A percentile compares a stretch with the other conserved stretches of the same genome.
phyloP scores from a whole-genome alignment of 2,888 invertebrate genomes.

The Eupeodes luniger region DNA sequence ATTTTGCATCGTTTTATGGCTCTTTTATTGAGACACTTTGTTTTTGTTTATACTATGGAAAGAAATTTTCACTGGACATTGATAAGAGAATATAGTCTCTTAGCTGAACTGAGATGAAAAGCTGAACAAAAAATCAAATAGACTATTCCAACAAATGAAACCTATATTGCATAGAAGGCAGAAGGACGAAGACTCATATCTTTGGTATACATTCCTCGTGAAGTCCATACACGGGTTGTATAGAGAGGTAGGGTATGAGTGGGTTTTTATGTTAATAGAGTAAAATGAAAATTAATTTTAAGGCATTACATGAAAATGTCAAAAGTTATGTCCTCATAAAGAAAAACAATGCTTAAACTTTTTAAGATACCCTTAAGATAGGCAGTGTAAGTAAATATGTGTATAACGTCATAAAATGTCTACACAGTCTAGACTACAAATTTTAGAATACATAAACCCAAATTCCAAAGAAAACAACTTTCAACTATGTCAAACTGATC shows the following conservation, averaged over 20 bases:
- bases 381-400: too few species aligned
- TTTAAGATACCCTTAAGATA: too few species aligned
- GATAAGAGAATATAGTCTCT: conserved; percentile 5
- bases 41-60: neutral
- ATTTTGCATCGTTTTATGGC: conserved; percentile 58
- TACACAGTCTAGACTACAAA: too few species aligned
- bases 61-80: conserved; percentile 15
- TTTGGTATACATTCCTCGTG: neutral
- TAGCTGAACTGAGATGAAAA: conserved; percentile 23
- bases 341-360: too few species aligned
- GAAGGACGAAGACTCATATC: conserved; percentile 40
- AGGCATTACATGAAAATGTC: too few species aligned
- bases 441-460: too few species aligned
- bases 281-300: neutral
- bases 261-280: neutral
- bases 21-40: conserved; percentile 62
- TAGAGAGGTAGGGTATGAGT: conserved; percentile 14
- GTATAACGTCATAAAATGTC: too few species aligned
- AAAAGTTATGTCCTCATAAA: too few species aligned
- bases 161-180: conserved; percentile 53
- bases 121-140: conserved; percentile 49
- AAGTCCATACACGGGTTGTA: conserved; percentile 34
- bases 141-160: conserved; percentile 64
- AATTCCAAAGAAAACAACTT: too few species aligned
- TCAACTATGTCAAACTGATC: too few species aligned